Conservation (phyloP, 2,888 invertebrate genomes). For the Cremastobaeus sp. region DNA sequence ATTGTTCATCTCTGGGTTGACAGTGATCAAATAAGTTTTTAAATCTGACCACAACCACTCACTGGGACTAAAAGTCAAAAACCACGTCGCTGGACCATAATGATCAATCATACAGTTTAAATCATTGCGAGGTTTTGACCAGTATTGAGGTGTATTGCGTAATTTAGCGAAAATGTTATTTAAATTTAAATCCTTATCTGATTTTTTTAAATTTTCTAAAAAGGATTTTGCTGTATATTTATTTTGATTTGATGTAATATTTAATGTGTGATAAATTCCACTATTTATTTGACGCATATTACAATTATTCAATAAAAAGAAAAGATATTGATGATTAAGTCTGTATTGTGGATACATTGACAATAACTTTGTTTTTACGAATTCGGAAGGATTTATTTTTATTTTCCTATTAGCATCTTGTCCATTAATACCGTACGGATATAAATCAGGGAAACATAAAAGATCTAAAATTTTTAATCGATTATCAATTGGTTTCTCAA, state of each 20-base stretch:
- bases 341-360: constrained; percentile 51
- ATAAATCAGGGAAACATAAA: constrained; percentile 49
- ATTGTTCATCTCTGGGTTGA: no score
- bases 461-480: constrained; percentile 49
- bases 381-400: constrained; percentile 59
- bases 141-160: constrained; percentile 51
- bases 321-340: constrained; percentile 64
- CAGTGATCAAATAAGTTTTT: constrained; percentile 60
- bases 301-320: constrained; percentile 63
- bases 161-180: constrained; percentile 59
- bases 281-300: constrained; percentile 62
- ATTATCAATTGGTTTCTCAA: constrained; percentile 58
- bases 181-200: constrained; percentile 51
- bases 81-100: constrained; percentile 56
- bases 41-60: constrained; percentile 68
- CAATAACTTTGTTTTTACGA: constrained; percentile 58
- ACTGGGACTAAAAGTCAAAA: constrained; percentile 64
- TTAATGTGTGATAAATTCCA: constrained; percentile 60
- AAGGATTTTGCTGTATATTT: constrained; percentile 45
- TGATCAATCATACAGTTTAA: constrained; percentile 62
- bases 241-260: constrained; percentile 43
- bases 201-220: constrained; percentile 34
- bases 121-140: constrained; percentile 57
- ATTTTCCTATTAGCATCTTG: constrained; percentile 56
- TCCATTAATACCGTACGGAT: constrained; percentile 48